Base-by-base conservation (phyloP, 2,888 invertebrate genomes). In the Deilephila elpenor region DNA sequence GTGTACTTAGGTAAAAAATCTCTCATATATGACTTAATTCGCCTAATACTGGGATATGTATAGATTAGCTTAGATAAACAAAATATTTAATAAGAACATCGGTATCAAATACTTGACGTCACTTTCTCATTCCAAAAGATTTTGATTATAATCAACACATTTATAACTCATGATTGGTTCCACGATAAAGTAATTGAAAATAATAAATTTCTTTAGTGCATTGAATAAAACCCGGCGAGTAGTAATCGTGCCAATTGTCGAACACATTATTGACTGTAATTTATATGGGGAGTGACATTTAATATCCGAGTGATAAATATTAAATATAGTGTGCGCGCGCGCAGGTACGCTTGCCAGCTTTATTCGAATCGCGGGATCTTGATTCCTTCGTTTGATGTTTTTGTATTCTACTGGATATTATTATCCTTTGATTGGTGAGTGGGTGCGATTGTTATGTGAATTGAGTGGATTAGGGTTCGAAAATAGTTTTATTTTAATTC, bases 221-320 rank as follows among this genome's bases (percentile, higher is more conserved):
- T 75, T 80, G 80, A 83, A 85, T 82, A 82, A 86, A 86, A 88
- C 83, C 82, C 81, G 79, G 82, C 76, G 75, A 74, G 78, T 77
- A 78, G 78, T 83, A 83, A 86, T 89, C 85, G 85, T 86, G 85
- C 84, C 84, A 84, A 85, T 86, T 67, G 74, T 78, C 79, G 79
- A 73, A 80, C 84, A 87, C 84, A 88, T 87, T 88, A 87, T 78
- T 76, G 80, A 84, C 81, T 81, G 84, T 87, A 89, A 91, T 90
- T 89, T 89, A 89, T 91, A 89, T 88, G 85, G 85, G 81, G 85
- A 86, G 88, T 84, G 91, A 91, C 89, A 88, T 90, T 91, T 90
- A 91, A 90, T 91, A 89, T 84, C 81, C 80, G 81, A 85, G 87
- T 87, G 84, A 91, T 91, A 90, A 88, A 89, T 88, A 84, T 87